These are phyloP conservation scores for Scaptodrosophila latifasciaeformis DNA, from an alignment of 2,888 invertebrate species.

Conservation along the genomic window DNA sequence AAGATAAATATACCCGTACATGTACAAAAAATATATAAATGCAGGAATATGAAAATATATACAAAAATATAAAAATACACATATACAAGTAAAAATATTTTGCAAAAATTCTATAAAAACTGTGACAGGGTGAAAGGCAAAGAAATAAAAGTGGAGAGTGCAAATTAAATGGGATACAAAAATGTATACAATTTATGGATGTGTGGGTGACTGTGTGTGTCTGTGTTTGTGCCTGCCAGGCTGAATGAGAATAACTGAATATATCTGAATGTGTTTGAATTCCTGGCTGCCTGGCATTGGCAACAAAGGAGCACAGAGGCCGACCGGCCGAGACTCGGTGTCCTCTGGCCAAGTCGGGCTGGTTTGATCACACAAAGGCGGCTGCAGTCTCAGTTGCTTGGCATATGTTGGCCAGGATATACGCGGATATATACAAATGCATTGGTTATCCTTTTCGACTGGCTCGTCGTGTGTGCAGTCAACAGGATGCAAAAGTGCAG, in stretches of 20 bases:
- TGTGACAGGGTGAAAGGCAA: slow-evolving; percentile 33
- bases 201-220: background rate
- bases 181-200: background rate
- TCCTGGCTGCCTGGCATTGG: slow-evolving; percentile 35
- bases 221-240: background rate
- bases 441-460: background rate
- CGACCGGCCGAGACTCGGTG: background rate
- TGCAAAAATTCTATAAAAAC: slow-evolving; percentile 28
- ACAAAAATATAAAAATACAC: background rate
- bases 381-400: background rate
- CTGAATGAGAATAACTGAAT: background rate
- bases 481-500: slow-evolving; percentile 62
- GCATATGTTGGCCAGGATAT: background rate
- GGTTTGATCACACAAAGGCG: background rate
- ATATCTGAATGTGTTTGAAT: too few relatives aligned
- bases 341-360: background rate
- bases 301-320: slow-evolving; percentile 45
- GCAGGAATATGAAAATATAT: slow-evolving; percentile 2
- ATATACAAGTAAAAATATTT: too few relatives aligned
- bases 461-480: slow-evolving; percentile 24
- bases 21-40: background rate
- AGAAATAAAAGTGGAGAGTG: slow-evolving; percentile 2
- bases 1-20: too few relatives aligned
- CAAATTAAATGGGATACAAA: slow-evolving; percentile 57
- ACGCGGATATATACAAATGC: background rate